These are phyloP conservation scores for Synanthedon tipuliformis DNA, from an alignment of 2,888 invertebrate species.

Conservation along the genomic window DNA sequence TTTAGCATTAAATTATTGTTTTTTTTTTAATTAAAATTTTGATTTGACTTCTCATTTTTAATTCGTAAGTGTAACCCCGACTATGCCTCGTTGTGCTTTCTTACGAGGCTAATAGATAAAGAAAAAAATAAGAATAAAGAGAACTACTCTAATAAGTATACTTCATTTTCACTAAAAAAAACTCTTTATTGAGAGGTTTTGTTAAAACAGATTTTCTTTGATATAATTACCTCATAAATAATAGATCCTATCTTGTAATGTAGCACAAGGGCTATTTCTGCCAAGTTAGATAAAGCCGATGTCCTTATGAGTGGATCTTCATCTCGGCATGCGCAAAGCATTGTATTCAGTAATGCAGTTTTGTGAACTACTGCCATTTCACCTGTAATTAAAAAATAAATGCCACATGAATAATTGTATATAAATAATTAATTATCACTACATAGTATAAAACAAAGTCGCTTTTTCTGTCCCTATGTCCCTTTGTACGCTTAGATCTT, in stretches of 20 bases:
- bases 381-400: constrained; percentile 55
- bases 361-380: constrained; percentile 79
- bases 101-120: no score
- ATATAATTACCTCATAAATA: constrained; percentile 75
- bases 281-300: constrained; percentile 86
- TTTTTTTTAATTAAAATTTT: no score
- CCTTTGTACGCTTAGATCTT: no score
- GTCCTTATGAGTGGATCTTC: constrained; percentile 79
- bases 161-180: constrained; percentile 2
- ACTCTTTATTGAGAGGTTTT: not conserved
- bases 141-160: no score
- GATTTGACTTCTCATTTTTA: no score
- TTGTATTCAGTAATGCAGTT: constrained; percentile 76
- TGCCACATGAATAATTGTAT: not conserved
- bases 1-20: no score
- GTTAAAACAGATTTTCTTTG: not conserved
- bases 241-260: constrained; percentile 79
- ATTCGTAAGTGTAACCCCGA: no score
- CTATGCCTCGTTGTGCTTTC: no score
- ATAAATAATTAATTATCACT: no score
- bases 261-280: constrained; percentile 81
- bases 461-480: no score
- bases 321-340: constrained; percentile 77
- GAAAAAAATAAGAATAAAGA: no score
- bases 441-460: no score